phyloP scores from a whole-genome alignment of 1,140 invertebrate genomes.

The Psilanteris sp. region DNA sequence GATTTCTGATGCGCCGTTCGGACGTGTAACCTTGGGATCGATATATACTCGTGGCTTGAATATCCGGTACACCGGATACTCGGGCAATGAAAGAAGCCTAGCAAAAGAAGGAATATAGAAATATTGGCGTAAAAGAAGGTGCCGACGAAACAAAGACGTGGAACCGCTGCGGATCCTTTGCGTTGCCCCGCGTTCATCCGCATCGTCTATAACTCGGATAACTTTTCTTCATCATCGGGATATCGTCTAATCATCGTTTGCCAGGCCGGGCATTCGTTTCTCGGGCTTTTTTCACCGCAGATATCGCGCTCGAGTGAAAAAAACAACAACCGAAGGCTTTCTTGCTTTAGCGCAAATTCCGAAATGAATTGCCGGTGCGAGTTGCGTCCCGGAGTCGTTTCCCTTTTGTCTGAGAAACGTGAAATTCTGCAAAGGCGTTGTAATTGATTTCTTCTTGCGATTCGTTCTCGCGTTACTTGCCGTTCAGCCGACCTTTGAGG shows the following conservation, averaged over 20 bases:
- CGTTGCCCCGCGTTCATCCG: slow-evolving; percentile 41
- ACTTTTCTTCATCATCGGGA: slow-evolving; percentile 54
- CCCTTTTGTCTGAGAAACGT: slow-evolving; percentile 21
- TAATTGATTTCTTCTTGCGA: slow-evolving; percentile 55
- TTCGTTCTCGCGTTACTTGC: slow-evolving; percentile 7
- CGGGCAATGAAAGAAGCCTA: slow-evolving; percentile 36
- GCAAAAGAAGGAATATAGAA: slow-evolving; percentile 36
- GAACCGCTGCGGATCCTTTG: slow-evolving; percentile 61
- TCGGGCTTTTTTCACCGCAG: slow-evolving; percentile 3
- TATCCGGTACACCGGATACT: slow-evolving; percentile 51
- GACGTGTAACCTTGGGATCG: slow-evolving; percentile 39
- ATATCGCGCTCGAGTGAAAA: no score
- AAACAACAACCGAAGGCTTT: neutral
- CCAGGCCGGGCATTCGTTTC: slow-evolving; percentile 30
- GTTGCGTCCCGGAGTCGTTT: neutral
- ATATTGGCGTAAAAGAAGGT: slow-evolving; percentile 48
- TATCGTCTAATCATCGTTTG: slow-evolving; percentile 42
- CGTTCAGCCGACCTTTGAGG: no score
- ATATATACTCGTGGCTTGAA: slow-evolving; percentile 40
- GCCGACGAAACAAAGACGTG: slow-evolving; percentile 68
- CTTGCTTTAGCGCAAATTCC: slow-evolving; percentile 4
- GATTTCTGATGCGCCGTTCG: slow-evolving; percentile 22
- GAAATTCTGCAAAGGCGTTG: slow-evolving; percentile 44
- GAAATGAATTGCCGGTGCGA: slow-evolving; percentile 25
- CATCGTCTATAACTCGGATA: slow-evolving; percentile 26